Conservation (phyloP, 2,797 vertebrate species). For the Lacerta viridis region DNA sequence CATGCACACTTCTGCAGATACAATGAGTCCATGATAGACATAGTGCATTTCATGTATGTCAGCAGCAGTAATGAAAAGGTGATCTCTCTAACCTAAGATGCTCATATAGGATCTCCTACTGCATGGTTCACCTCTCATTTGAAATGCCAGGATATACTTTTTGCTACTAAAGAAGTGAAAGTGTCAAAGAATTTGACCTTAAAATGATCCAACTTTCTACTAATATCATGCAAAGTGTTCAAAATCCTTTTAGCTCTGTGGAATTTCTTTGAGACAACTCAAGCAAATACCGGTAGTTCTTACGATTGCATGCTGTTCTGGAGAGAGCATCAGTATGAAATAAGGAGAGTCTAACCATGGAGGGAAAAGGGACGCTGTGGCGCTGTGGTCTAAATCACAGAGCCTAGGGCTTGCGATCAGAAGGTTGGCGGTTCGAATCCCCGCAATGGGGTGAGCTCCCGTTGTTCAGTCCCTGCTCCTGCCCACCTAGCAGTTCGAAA, state of each 20-base stretch:
- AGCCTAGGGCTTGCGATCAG: too few species aligned
- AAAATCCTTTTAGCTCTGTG: neutral
- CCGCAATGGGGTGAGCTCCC: too few species aligned
- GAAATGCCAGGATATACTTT: neutral
- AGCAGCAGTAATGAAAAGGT: neutral
- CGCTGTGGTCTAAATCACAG: too few species aligned
- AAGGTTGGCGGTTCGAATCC: too few species aligned
- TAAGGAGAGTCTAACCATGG: constrained; percentile 61
- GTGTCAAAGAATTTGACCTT: neutral
- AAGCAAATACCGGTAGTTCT: neutral
- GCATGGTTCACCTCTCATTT: neutral
- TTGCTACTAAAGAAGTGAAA: neutral
- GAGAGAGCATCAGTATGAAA: constrained; percentile 56
- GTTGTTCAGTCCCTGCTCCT: too few species aligned
- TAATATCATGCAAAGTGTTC: neutral
- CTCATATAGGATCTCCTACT: constrained; percentile 16
- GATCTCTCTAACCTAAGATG: neutral
- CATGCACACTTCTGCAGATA: too few species aligned
- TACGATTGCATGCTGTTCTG: neutral
- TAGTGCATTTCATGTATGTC: neutral
- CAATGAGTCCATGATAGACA: neutral
- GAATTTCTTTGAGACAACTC: neutral
- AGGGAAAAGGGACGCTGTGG: neutral
- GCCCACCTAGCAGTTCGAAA: too few species aligned
- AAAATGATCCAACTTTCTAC: neutral